Base-by-base conservation (phyloP, 2,888 invertebrate genomes). In the Polymixis lichenea region DNA sequence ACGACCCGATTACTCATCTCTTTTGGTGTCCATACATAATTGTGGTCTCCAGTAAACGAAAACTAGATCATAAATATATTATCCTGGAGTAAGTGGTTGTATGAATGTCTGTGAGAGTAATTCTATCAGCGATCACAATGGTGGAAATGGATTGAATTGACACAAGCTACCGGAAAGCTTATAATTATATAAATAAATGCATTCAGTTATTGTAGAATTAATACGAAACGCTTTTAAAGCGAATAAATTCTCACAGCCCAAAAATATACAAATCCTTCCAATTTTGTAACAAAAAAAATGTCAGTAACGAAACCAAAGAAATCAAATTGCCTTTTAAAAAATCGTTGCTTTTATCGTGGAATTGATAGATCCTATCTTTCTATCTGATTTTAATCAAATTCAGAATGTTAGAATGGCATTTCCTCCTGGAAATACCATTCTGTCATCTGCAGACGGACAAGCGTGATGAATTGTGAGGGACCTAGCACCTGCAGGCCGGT, bases 391-490 rank as follows among this genome's bases (percentile, higher is more conserved):
- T 64, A 28, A 73, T 75, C 58, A 66, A 78, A 82, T 75, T 22
- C 66, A 58, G 62, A 66, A 28, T 53, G 62, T 73, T 55, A 19
- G 58, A 64, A 22, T 15, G 22, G 7, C 15, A 65, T 49, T 28
- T 49, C 13, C 19, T 28, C 17, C 9, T 68, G 49, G 71, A 71
- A 82, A 77, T 65, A 25, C 25, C 58, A n/a, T 69, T 43, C 64
- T 69, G 80, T 85, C 68, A 75, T 67, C 55, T 5, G 13, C 83
- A 75, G 68, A 67, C 32, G 25, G 53, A 77, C 13, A 11, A 58
- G 32, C 53, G 32, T 73, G 65, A 84, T 75, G 66, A 72, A 74
- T 82, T 72, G 65, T 76, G 53, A 22, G n/a, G 25, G 22, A 60
- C 15, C 32, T 32, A 11, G 28, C 65, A 79, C 43, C 61, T 66